Base-by-base conservation (phyloP, 2,797 vertebrate genomes). In the Salmo trutta region DNA sequence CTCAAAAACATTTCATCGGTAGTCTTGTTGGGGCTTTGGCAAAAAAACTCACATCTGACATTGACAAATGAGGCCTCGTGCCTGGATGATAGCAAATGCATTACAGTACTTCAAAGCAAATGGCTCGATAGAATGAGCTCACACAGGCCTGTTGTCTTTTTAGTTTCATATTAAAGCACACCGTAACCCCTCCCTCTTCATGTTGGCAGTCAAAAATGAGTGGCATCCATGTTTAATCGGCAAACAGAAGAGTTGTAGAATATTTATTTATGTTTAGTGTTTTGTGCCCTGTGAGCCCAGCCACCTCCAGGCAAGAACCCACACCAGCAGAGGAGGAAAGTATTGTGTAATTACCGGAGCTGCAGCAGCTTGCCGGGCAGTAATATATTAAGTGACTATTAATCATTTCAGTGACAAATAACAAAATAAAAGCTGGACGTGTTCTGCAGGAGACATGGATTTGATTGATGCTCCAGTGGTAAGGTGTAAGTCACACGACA, bases 391-490 rank as follows among this genome's bases (percentile, higher is more conserved):
- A 93, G 88, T 90, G 89, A 89, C 91, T 88, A 93, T 94, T 93
- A 93, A 94, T 95, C 92, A 93, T 88, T 84, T 79, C 41, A 74
- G 88, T 87, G 86, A 91, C 89, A 90, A 93, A 93, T 92, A 91
- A 89, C 85, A 89, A 90, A 90, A 92, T 86, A 89, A 87, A 89
- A 82, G 73, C 56, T 14, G 76, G 86, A 82, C 15, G 80, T 87
- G 83, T 83, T 29, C 16, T 33, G 84, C 21, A 85, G 78, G 82
- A 85, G 67, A 54, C 76, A 77, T 33, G 64, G 36, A 62, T 82
- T 80, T 90, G 90, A 91, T 85, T 74, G 77, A 91, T 91, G 87
- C 10, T 79, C 73, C 75, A 53, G 76, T 41, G 76, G 76, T 87
- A 84, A 85, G 81, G 31, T 81, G 41, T 0, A 66, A 73, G 66